Evolutionary conservation across 2,888 invertebrate species (phyloP).

Genomic region (Eupithecia tripunctaria): DNA sequence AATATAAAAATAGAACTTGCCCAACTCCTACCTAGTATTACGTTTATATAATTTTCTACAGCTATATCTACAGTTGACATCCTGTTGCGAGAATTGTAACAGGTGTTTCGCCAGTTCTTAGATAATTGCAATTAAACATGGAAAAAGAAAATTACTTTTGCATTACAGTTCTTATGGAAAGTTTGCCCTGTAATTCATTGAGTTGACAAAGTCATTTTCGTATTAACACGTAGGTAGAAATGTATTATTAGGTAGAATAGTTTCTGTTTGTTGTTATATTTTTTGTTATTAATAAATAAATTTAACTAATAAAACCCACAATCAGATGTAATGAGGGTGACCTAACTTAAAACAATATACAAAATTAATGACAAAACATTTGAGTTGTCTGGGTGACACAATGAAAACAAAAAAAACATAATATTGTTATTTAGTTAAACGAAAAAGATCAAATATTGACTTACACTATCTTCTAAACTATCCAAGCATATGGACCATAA

Average conservation of each 20-base stretch:
- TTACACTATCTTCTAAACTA: background rate
- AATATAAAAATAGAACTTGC: background rate
- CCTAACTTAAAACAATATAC: background rate
- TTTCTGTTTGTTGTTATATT: background rate
- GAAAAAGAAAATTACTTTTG: background rate
- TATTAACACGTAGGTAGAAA: background rate
- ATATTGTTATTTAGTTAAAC: background rate
- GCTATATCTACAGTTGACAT: background rate
- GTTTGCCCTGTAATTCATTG: background rate
- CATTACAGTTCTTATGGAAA: background rate
- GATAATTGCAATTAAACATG: background rate
- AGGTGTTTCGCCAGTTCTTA: background rate
- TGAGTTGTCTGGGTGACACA: background rate
- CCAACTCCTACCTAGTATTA: background rate
- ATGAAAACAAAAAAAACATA: background rate
- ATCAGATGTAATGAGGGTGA: background rate
- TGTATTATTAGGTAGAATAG: background rate
- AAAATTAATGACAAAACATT: background rate
- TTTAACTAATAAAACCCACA: background rate
- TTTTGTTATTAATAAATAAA: background rate
- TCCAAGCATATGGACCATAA: background rate
- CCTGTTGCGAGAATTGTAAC: background rate
- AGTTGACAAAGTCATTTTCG: background rate
- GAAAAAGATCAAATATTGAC: background rate
- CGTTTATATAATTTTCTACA: background rate